A percentile compares a stretch with the other conserved stretches of the same genome.
Evolutionary conservation across 1,140 invertebrate species (phyloP).

Genomic region (Zaprionus lachaisei): DNA sequence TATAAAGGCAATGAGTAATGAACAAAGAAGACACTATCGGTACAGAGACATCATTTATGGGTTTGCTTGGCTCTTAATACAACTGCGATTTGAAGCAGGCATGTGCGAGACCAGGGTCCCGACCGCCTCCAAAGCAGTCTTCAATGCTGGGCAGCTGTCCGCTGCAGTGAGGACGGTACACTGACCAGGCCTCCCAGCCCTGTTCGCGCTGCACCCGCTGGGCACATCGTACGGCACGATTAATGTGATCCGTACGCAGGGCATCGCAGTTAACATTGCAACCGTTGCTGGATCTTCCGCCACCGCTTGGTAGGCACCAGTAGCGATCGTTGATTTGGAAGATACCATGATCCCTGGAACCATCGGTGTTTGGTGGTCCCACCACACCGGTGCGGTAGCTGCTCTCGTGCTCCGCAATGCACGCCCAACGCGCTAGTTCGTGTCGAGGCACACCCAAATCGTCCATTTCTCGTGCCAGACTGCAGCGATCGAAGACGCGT

Average conservation of each 20-base stretch:
- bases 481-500: slow-evolving; percentile 31
- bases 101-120: neutral
- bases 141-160: slow-evolving; percentile 34
- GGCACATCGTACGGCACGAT: slow-evolving; percentile 29
- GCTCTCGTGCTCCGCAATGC: slow-evolving; percentile 48
- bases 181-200: slow-evolving; percentile 39
- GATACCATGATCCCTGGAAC: slow-evolving; percentile 85
- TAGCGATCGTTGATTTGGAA: slow-evolving; percentile 86
- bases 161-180: slow-evolving; percentile 18
- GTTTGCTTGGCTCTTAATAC: neutral
- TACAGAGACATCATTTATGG: too few relatives aligned
- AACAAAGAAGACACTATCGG: too few relatives aligned
- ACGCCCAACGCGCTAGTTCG: slow-evolving; percentile 40
- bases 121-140: slow-evolving; percentile 22
- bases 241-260: slow-evolving; percentile 34
- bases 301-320: slow-evolving; percentile 79
- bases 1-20: too few relatives aligned
- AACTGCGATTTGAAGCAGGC: neutral
- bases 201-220: slow-evolving; percentile 1
- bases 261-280: slow-evolving; percentile 24
- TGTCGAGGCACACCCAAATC: slow-evolving; percentile 18
- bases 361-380: slow-evolving; percentile 82
- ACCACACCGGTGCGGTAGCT: slow-evolving; percentile 27
- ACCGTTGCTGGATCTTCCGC: neutral
- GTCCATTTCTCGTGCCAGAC: slow-evolving; percentile 30